Evolutionary conservation across 2,113 vertebrate species (phyloP), one percentile per base, ranked within the genome.

Genomic region (Muntiacus reevesi): DNA sequence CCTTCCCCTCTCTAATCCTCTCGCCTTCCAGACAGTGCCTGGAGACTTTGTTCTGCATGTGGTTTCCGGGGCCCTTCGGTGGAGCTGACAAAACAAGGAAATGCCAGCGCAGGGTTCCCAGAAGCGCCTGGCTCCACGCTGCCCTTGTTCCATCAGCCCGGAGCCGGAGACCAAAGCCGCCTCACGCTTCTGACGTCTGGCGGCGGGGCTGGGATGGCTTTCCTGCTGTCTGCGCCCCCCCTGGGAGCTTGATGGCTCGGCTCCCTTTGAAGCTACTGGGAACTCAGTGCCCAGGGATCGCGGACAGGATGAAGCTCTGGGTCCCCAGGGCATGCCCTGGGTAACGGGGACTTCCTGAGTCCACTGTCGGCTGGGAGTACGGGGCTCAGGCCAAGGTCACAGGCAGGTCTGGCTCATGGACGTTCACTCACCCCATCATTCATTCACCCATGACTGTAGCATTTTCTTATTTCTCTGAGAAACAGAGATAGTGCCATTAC

Each of bases 261-360:
- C 67, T 59, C 67, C 89, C 97, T 98, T 98, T 98, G 98, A 98
- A 98, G 97, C 83, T 12, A 90, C 96, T 98, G 98, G 97, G 98
- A 98, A 98, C 97, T 95, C 47, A 1, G 95, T 27, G 94, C 74
- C 92, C 89, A 76, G 93, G 91, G 91, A 79, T 16, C 71, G 16
- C 16, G 3, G 47, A 40, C 88, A 87, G 96, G 96, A 96, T 88
- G 95, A 96, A 76, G 62, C 82, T 30, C 81, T 30, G 2, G 50
- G 92, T 95, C 97, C 95, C 96, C 76, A 92, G 97, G 52, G 84
- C 90, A 45, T 10, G 76, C 74, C 55, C 62, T 0, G 11, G 57
- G 43, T 45, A 33, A 71, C 15, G 10, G 94, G 95, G 55, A 92
- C 96, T 96, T 96, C 94, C 91, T 33, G 43, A 30, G n/a, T 2